Conservation (phyloP, 2,888 invertebrate genomes). For the Diaphora mendica region DNA sequence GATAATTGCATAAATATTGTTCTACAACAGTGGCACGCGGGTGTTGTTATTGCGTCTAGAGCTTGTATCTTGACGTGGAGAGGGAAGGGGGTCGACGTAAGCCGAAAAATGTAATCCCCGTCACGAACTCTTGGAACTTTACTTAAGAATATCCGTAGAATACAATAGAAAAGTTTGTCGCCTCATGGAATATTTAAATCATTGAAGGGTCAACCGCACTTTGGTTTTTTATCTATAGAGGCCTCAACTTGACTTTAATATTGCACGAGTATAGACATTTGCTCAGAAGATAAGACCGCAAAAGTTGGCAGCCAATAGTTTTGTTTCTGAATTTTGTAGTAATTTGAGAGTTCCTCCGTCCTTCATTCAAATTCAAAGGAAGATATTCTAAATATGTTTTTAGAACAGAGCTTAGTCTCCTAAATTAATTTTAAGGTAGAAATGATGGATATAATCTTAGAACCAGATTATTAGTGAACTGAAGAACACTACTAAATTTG, state of each 20-base stretch:
- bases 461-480: background rate
- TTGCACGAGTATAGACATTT: constrained; percentile 27
- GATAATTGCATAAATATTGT: background rate
- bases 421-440: background rate
- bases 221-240: constrained; percentile 32
- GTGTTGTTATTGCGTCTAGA: constrained; percentile 25
- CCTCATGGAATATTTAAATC: constrained; percentile 49
- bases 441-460: background rate
- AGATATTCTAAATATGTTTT: background rate
- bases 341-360: background rate
- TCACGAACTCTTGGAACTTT: constrained; percentile 66
- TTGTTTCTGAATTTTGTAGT: constrained; percentile 1
- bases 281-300: constrained; percentile 12
- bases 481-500: too few species aligned
- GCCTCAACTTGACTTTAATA: constrained; percentile 34
- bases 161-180: constrained; percentile 54
- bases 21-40: constrained; percentile 4
- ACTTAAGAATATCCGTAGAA: constrained; percentile 56
- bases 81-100: constrained; percentile 59
- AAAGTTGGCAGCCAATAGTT: constrained; percentile 3
- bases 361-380: background rate
- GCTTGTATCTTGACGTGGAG: constrained; percentile 39
- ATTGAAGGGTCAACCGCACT: constrained; percentile 43
- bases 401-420: background rate
- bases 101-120: constrained; percentile 73